phyloP scores from a whole-genome alignment of 2,888 invertebrate genomes.

The Mimachlamys varia region DNA sequence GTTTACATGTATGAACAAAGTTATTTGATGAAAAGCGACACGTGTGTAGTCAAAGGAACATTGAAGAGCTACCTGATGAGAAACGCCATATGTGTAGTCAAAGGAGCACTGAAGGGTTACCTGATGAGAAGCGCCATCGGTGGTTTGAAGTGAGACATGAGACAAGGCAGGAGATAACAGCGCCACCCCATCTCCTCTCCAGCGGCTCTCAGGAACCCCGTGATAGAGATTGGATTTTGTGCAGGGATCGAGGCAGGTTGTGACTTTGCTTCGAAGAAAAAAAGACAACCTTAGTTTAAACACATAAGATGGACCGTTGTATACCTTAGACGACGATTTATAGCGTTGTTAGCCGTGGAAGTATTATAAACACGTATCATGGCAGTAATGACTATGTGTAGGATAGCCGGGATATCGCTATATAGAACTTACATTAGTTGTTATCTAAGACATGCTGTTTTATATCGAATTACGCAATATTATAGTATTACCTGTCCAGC shows the following conservation, averaged over 20 bases:
- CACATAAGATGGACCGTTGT: too few relatives aligned
- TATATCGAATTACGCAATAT: too few relatives aligned
- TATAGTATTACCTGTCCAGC: conserved; percentile 49
- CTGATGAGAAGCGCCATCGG: conserved; percentile 60
- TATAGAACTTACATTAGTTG: too few relatives aligned
- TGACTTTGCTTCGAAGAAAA: not conserved
- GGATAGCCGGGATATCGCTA: too few relatives aligned
- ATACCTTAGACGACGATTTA: too few relatives aligned
- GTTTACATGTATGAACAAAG: not conserved
- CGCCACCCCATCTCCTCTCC: conserved; percentile 75
- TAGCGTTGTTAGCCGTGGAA: too few relatives aligned
- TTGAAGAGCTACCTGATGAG: not conserved
- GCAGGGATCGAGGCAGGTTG: conserved; percentile 48
- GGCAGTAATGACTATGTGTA: too few relatives aligned
- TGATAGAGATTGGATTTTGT: conserved; percentile 50
- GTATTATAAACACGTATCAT: too few relatives aligned
- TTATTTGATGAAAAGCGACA: not conserved
- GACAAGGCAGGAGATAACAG: conserved; percentile 68
- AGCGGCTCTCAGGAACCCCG: conserved; percentile 65
- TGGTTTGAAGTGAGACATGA: conserved; percentile 59
- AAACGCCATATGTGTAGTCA: too few relatives aligned
- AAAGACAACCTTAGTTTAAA: too few relatives aligned
- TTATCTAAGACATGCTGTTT: too few relatives aligned
- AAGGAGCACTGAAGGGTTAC: conserved; percentile 48
- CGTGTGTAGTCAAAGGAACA: not conserved